phyloP scores from a whole-genome alignment of 2,113 vertebrate genomes.

The Hoplias malabaricus region DNA sequence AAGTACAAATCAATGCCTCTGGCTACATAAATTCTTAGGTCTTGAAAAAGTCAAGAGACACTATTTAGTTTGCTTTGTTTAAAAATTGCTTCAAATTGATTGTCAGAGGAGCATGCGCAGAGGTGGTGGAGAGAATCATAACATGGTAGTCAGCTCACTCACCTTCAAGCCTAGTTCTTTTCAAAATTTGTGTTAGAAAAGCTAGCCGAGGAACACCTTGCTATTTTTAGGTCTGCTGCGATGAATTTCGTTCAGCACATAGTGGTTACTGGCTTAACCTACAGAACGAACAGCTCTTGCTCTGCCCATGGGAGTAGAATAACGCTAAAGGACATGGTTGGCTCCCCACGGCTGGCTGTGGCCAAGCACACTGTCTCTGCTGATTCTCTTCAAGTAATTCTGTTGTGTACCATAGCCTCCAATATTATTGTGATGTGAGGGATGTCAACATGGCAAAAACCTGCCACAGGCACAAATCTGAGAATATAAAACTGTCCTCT shows the following conservation, averaged over 20 bases:
- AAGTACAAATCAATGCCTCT: conserved; percentile 26
- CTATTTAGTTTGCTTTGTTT: conserved; percentile 1
- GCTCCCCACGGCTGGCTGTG: conserved; percentile 20
- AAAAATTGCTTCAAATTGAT: conserved; percentile 35
- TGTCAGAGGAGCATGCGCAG: conserved; percentile 10
- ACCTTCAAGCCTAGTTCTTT: conserved; percentile 5
- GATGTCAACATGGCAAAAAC: conserved; percentile 13
- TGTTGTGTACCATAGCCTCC: conserved; percentile 4
- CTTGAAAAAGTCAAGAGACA: conserved; percentile 10
- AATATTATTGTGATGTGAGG: conserved; percentile 33
- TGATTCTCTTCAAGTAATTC: conserved; percentile 27
- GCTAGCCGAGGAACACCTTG: conserved; percentile 3
- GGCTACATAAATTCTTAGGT: neutral
- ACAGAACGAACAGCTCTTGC: conserved; percentile 25
- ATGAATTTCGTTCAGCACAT: conserved; percentile 16
- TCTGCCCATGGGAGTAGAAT: conserved; percentile 31
- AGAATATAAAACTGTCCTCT: conserved; percentile 16
- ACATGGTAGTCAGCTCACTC: neutral
- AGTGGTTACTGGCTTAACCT: conserved; percentile 27
- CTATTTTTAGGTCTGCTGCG: conserved; percentile 25
- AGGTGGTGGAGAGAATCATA: neutral
- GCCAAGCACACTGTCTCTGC: conserved; percentile 34
- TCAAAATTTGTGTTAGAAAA: conserved; percentile 34
- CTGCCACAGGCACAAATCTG: conserved; percentile 29
- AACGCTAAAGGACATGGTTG: conserved; percentile 25